Base-by-base conservation (phyloP, 2,797 vertebrate genomes). In the Sebastiscus tertius region DNA sequence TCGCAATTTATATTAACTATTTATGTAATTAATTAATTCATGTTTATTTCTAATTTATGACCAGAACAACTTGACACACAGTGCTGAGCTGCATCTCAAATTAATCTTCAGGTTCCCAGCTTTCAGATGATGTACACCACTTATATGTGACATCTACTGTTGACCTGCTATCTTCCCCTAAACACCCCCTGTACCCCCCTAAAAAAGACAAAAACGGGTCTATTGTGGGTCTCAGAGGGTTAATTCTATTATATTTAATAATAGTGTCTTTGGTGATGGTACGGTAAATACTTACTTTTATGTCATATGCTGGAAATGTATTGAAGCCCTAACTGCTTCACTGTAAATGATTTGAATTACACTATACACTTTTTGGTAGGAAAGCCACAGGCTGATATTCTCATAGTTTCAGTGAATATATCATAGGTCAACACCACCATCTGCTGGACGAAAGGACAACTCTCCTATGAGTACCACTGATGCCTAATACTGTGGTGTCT, bases 391-490 rank as follows among this genome's bases (percentile, higher is more conserved):
- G 24, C 31, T 70, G 7, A 14, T 6, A 6, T 11, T 22, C 7
- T 22, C 3, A 1, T 12, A 22, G 12, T 14, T 39, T 52, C 5
- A 16, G 13, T 49, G 2, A 56, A 10, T 29, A 52, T 69, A 52
- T 69, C 56, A 12, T 34, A 64, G 60, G 8, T 4, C 64, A 70
- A 76, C 58, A 42, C 11, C 39, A 20, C 80, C 86, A 81, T 81
- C 86, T 85, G 49, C 71, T 85, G 86, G 80, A 54, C 7, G 46
- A 61, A 68, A 68, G 4, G 7, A 12, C 1, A 27, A 62, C 18
- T 16, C 36, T 62, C 11, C n/a, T 29, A 20, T 31, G 14, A 56
- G 33, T 20, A 56, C 22, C 66, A 9, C 24, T 42, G 6, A 11
- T n/a, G 27, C 20, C n/a, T 26, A 16, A 5, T 1, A 8, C 5